Conservation (phyloP, 1,140 invertebrate species). For the Ostrea edulis region DNA sequence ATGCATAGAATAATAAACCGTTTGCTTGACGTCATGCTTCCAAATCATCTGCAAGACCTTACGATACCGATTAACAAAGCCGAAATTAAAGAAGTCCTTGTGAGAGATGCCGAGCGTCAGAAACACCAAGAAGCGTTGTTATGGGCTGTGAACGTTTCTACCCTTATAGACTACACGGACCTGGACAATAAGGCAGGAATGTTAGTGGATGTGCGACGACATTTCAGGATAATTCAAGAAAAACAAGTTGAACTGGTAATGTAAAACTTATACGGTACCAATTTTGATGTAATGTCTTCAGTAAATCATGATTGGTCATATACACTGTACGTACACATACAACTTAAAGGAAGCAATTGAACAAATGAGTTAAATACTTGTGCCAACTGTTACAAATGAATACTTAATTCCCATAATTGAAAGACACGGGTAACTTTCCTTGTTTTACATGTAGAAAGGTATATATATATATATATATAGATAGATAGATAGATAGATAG, state of each 20-base stretch:
- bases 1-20: slow-evolving; percentile 5
- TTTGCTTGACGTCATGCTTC: slow-evolving; percentile 3
- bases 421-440: too few species aligned
- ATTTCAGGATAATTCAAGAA: neutral
- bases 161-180: slow-evolving; percentile 3
- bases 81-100: neutral
- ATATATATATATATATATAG: too few species aligned
- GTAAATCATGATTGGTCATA: neutral
- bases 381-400: too few species aligned
- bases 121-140: neutral
- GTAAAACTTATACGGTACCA: too few species aligned
- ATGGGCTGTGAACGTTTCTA: slow-evolving; percentile 1
- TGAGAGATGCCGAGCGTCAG: slow-evolving; percentile 18
- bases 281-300: neutral
- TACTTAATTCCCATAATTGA: too few species aligned
- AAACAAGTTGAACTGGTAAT: neutral
- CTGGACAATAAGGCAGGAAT: neutral
- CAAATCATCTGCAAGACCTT: neutral
- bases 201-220: neutral
- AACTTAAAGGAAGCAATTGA: too few species aligned
- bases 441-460: too few species aligned
- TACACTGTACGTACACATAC: too few species aligned
- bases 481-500: too few species aligned
- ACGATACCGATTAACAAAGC: neutral
- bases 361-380: too few species aligned